These are phyloP conservation scores for Bellardia bayeri DNA, from an alignment of 2,888 invertebrate genomes.

Conservation along the genomic window DNA sequence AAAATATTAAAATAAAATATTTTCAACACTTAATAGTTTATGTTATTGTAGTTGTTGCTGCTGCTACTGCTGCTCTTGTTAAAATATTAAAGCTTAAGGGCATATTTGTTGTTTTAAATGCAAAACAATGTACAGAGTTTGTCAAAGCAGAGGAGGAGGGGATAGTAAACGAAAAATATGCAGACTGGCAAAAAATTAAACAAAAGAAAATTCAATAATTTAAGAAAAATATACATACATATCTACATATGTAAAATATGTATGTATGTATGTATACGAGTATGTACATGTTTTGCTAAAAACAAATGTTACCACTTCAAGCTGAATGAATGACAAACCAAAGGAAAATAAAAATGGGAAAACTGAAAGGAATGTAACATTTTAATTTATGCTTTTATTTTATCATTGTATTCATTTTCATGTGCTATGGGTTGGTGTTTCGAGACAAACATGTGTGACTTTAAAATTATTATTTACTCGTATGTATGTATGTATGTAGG, in stretches of 20 bases:
- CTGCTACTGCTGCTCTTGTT: slow-evolving; percentile 16
- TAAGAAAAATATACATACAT: slow-evolving; percentile 1
- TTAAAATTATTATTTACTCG: not conserved
- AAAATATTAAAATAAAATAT: slow-evolving; percentile 48
- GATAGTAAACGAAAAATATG: slow-evolving; percentile 12
- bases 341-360: slow-evolving; percentile 10
- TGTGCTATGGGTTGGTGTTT: slow-evolving; percentile 15
- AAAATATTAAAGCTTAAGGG: slow-evolving; percentile 63
- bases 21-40: slow-evolving; percentile 44
- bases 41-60: not conserved
- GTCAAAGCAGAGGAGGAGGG: not conserved
- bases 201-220: not conserved
- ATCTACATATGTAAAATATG: too few species aligned
- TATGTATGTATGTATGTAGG: too few species aligned
- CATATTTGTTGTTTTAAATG: slow-evolving; percentile 62
- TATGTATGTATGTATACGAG: too few species aligned
- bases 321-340: slow-evolving; percentile 29
- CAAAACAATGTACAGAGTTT: slow-evolving; percentile 54
- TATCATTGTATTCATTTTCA: slow-evolving; percentile 33
- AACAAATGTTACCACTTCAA: slow-evolving; percentile 59
- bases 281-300: slow-evolving; percentile 12
- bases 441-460: slow-evolving; percentile 37
- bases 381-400: slow-evolving; percentile 46
- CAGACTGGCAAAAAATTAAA: slow-evolving; percentile 17
- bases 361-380: not conserved